These are phyloP conservation scores for Grallaria varia DNA, from an alignment of 2,113 vertebrate genomes.

Conservation along the genomic window DNA sequence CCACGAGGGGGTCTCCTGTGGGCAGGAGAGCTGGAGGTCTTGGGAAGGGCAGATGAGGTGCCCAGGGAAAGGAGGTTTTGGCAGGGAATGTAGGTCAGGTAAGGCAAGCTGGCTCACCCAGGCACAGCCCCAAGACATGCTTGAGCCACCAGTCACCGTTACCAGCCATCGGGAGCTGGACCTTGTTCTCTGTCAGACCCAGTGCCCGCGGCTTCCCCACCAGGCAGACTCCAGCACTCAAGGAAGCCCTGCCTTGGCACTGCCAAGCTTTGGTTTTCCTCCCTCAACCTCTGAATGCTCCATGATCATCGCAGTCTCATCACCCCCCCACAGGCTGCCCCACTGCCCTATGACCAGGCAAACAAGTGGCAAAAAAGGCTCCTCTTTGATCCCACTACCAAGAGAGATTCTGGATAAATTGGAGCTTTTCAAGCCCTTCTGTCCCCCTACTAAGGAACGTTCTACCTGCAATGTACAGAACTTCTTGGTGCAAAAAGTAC, in stretches of 20 bases:
- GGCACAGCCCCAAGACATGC: background rate
- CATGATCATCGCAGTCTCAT: background rate
- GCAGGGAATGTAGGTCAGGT: background rate
- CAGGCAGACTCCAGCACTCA: fast-evolving
- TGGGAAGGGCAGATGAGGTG: background rate
- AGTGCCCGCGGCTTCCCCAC: background rate
- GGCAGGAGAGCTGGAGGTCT: background rate
- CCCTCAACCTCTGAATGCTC: background rate
- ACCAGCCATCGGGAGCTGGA: background rate
- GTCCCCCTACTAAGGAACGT: background rate
- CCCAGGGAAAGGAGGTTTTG: background rate
- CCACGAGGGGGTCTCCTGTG: background rate
- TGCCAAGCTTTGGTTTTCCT: background rate
- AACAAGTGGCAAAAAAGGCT: background rate
- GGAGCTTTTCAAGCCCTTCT: background rate
- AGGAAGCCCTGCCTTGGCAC: background rate
- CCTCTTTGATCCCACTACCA: background rate
- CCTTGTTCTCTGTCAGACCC: background rate
- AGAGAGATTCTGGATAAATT: background rate
- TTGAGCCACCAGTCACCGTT: background rate
- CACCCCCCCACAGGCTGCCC: background rate
- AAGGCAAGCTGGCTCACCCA: background rate
- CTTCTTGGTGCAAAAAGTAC: fast-evolving
- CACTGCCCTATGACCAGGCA: background rate
- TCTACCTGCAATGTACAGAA: background rate